phyloP scores from a whole-genome alignment of 2,888 invertebrate genomes.

The Hanleya hanleyi region DNA sequence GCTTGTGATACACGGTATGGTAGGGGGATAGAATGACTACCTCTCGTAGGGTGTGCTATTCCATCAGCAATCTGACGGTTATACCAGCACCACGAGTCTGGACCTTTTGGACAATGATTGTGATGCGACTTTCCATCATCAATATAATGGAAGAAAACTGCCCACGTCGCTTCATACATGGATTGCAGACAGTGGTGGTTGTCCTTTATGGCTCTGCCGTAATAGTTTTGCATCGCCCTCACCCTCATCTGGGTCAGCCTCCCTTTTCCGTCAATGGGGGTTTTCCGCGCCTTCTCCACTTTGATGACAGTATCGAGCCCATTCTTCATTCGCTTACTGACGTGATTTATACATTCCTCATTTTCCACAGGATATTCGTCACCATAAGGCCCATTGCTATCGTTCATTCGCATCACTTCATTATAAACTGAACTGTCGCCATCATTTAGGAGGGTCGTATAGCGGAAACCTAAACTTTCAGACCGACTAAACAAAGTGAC shows the following conservation, averaged over 20 bases:
- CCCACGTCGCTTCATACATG: background rate
- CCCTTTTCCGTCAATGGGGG: background rate
- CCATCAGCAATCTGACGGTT: too few relatives aligned
- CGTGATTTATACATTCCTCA: background rate
- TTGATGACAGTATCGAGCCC: background rate
- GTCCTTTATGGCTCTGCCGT: too few relatives aligned
- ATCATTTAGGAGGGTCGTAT: background rate
- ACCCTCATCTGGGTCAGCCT: background rate
- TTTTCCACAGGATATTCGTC: background rate
- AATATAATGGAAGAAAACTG: too few relatives aligned
- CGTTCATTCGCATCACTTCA: background rate
- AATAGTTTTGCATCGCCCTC: too few relatives aligned
- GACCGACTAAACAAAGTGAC: background rate
- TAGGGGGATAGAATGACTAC: too few relatives aligned
- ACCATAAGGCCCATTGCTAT: background rate
- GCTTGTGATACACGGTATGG: too few relatives aligned
- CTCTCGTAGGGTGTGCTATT: too few relatives aligned
- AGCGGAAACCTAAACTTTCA: background rate
- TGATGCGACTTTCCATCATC: too few relatives aligned
- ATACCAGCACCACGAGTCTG: too few relatives aligned
- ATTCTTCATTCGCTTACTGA: background rate
- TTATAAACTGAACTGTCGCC: background rate
- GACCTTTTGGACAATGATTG: too few relatives aligned
- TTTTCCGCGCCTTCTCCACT: background rate
- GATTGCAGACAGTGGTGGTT: background rate